phyloP scores from a whole-genome alignment of 2,797 vertebrate genomes.

The Bovichtus diacanthus region DNA sequence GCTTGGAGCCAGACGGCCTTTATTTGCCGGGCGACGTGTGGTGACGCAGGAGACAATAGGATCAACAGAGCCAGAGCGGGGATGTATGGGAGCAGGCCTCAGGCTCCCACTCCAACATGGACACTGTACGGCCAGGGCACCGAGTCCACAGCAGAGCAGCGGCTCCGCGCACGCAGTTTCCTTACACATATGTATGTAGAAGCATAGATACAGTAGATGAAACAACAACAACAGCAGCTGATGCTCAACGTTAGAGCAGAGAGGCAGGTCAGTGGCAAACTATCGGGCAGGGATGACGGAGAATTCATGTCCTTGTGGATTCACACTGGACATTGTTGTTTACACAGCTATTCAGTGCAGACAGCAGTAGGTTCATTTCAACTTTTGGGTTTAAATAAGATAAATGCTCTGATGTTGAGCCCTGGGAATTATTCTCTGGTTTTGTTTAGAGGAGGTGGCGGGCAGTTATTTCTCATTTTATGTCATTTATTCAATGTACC shows the following conservation, averaged over 20 bases:
- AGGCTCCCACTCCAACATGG: slow-evolving; percentile 81
- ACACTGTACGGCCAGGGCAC: slow-evolving; percentile 69
- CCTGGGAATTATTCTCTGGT: background rate
- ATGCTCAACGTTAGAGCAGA: slow-evolving; percentile 40
- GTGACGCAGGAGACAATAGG: slow-evolving; percentile 93
- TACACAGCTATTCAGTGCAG: background rate
- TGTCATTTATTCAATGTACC: background rate
- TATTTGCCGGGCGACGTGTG: slow-evolving; percentile 93
- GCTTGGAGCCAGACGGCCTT: slow-evolving; percentile 97
- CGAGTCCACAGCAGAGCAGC: slow-evolving; percentile 64
- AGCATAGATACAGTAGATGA: slow-evolving; percentile 45
- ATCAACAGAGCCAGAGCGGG: slow-evolving; percentile 84
- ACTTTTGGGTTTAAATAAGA: background rate
- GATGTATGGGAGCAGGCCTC: slow-evolving; percentile 84
- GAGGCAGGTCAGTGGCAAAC: slow-evolving; percentile 52
- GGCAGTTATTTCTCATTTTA: background rate
- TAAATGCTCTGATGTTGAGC: background rate
- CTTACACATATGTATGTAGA: slow-evolving; percentile 49
- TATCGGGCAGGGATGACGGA: slow-evolving; percentile 35
- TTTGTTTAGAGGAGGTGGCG: background rate
- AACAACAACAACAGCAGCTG: slow-evolving; percentile 49
- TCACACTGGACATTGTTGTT: slow-evolving; percentile 26
- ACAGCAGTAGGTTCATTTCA: slow-evolving; percentile 10
- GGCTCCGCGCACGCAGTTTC: slow-evolving; percentile 49
- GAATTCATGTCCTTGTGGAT: slow-evolving; percentile 33